Conservation (phyloP, 2,113 vertebrate species). For the Bufo bufo region DNA sequence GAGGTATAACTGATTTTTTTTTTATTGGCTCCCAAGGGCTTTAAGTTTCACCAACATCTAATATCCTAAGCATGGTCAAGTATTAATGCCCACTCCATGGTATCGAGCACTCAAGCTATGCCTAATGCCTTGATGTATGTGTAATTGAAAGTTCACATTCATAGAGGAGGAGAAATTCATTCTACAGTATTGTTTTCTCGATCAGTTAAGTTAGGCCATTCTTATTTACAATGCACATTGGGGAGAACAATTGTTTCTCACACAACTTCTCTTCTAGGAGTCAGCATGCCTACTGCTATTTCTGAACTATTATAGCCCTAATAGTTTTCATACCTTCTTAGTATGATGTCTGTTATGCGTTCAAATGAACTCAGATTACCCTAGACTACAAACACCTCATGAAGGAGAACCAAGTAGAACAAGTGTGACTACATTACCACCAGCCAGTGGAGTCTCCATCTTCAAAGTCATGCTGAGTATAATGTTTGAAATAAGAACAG, state of each 20-base stretch:
- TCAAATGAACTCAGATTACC: background rate
- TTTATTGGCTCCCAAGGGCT: background rate
- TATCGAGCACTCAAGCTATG: no score
- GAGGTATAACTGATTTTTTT: no score
- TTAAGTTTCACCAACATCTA: background rate
- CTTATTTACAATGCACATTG: background rate
- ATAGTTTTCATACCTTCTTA: background rate
- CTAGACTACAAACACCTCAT: background rate
- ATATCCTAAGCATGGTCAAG: no score
- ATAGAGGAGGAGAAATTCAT: background rate
- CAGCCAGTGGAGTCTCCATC: background rate
- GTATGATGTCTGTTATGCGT: background rate
- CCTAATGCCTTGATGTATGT: background rate
- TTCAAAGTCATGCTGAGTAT: background rate
- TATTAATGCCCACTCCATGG: no score
- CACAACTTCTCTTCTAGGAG: background rate
- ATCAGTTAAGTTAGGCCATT: no score
- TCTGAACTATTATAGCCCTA: background rate
- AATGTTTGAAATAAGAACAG: constrained; percentile 3
- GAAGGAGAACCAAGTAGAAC: background rate
- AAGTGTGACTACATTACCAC: background rate
- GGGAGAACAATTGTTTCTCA: background rate
- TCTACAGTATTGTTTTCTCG: no score
- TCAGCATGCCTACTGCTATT: background rate
- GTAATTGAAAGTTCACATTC: background rate